A percentile compares a stretch with the other conserved stretches of the same genome.
phyloP scores from a whole-genome alignment of 2,797 vertebrate genomes.

The Microctenopoma steveboyesi region DNA sequence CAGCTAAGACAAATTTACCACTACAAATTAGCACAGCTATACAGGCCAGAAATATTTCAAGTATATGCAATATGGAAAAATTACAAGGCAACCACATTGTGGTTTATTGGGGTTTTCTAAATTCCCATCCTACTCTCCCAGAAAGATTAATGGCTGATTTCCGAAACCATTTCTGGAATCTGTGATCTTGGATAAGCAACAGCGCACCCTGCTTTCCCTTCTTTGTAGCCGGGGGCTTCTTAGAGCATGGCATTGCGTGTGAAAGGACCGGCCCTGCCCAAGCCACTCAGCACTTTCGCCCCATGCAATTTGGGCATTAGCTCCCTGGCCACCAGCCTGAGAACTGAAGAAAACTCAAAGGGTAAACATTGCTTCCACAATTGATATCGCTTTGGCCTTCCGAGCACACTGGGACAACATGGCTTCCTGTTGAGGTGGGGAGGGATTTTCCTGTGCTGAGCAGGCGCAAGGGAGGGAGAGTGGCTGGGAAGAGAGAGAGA shows the following conservation, averaged over 20 bases:
- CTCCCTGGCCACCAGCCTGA: slow-evolving; percentile 75
- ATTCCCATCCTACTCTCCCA: slow-evolving; percentile 64
- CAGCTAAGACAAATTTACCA: slow-evolving; percentile 43
- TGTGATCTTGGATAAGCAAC: slow-evolving; percentile 58
- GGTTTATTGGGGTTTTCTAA: slow-evolving; percentile 2
- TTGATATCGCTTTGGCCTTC: slow-evolving; percentile 79
- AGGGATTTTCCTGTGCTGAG: slow-evolving; percentile 76
- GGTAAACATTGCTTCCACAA: slow-evolving; percentile 85
- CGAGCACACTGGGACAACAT: slow-evolving; percentile 76
- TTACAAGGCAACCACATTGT: neutral
- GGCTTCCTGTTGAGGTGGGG: slow-evolving; percentile 80
- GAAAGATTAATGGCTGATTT: slow-evolving; percentile 73
- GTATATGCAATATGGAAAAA: neutral
- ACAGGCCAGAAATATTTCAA: slow-evolving; percentile 13
- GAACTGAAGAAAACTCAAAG: slow-evolving; percentile 77
- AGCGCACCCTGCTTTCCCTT: slow-evolving; percentile 54
- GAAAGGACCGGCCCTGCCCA: slow-evolving; percentile 77
- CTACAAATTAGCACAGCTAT: slow-evolving; percentile 16
- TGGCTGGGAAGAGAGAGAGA: slow-evolving; percentile 22
- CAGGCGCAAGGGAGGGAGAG: slow-evolving; percentile 61
- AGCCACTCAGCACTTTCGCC: slow-evolving; percentile 70
- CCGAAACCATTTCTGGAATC: slow-evolving; percentile 59
- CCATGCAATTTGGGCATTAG: slow-evolving; percentile 72
- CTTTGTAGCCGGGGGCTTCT: slow-evolving; percentile 62
- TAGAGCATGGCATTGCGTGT: slow-evolving; percentile 79